Evolutionary conservation across 1,140 invertebrate genomes (phyloP), one percentile per base, ranked within the genome.

Genomic region (Streblospio benedicti): DNA sequence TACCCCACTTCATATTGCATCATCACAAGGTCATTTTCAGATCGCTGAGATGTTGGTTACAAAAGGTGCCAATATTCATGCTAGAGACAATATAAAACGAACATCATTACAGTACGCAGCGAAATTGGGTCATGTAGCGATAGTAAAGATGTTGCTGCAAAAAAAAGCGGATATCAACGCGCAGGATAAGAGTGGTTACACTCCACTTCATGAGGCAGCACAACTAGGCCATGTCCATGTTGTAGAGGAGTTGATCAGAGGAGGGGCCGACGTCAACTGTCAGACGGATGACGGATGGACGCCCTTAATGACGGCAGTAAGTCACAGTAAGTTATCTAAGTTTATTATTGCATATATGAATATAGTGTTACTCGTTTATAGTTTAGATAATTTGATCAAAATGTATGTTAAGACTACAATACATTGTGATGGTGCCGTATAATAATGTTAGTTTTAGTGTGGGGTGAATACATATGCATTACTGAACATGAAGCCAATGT

Each of bases 61-160:
- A 6, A 18, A 50, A 25, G 53, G 55, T 18, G 60, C 54, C 33
- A 43, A n/a, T n/a, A n/a, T n/a, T n/a, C 47, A 47, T 56, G n/a
- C 27, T 27, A 38, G 59, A 44, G 20, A 44, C 30, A 20, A 44
- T 51, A n/a, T 54, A 56, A 2, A 35, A 44, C 1, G 59, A 54
- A 45, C 38, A 23, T 30, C 20, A 58, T 27, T 64, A 61, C 49
- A 47, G 52, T n/a, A n/a, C 44, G 57, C 53, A 16, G 58, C 61
- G 9, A 59, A 54, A 41, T 44, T 50, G 50, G 82, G 81, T 33
- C 74, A 80, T 67, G 70, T 74, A 1, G 68, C 73, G 58, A 80
- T 79, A 43, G 78, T 76, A 20, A 63, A n/a, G 35, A 23, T 64
- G 55, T 5, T 59, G 18, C 5, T 32, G 32, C 41, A 16, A 2